These are phyloP conservation scores for Gisinianus flammeolus DNA, from an alignment of 2,888 invertebrate species.

Conservation along the genomic window DNA sequence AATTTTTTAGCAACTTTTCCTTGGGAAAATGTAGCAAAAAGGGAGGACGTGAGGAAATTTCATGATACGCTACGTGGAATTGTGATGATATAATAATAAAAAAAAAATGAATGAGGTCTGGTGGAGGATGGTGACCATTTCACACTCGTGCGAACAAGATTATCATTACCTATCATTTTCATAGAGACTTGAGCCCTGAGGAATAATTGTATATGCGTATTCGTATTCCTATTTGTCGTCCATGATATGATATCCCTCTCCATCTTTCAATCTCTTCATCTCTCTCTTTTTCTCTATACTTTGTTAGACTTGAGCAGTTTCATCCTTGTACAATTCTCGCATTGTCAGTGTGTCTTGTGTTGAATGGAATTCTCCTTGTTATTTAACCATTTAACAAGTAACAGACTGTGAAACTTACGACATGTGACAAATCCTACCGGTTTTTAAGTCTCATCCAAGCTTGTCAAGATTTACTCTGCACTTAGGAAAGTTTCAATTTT, in stretches of 20 bases:
- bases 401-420: constrained; percentile 28
- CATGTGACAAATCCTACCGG: constrained; percentile 32
- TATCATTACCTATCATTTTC: constrained; percentile 6
- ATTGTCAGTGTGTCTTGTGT: background rate
- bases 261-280: background rate
- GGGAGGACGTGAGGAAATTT: no score
- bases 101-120: background rate
- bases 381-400: constrained; percentile 20
- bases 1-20: no score
- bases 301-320: background rate
- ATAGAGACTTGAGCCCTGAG: background rate
- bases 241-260: background rate
- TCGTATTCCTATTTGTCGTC: background rate
- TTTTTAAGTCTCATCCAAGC: background rate
- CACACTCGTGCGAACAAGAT: constrained; percentile 26
- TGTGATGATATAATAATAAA: background rate
- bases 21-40: no score
- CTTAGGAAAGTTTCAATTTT: background rate
- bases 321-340: background rate
- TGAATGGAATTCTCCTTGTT: background rate
- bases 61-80: background rate
- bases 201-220: background rate
- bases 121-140: constrained; percentile 14
- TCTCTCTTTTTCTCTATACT: background rate
- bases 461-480: constrained; percentile 10